Evolutionary conservation across 2,888 invertebrate genomes (phyloP), one percentile per base, ranked within the genome.

Genomic region (Danaus chrysippus): DNA sequence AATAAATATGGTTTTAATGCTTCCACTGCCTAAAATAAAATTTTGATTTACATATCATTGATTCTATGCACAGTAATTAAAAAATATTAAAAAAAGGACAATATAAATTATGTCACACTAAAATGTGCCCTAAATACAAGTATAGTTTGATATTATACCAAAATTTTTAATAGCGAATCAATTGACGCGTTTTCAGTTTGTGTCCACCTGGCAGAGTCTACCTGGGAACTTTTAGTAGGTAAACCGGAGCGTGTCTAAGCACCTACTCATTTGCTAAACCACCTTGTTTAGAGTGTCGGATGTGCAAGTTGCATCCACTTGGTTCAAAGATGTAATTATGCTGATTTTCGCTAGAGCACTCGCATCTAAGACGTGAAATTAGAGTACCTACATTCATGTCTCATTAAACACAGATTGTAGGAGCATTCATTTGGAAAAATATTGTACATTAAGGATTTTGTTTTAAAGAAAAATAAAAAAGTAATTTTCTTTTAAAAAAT

Each of bases 271-370:
- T 69, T 66, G 68, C 59, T 63, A 68, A 69, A 66, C 66, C 64
- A 58, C 66, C 66, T 61, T 64, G 61, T 59, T 58, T 61, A 23
- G 64, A 69, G 64, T 66, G 68, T 64, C 61, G 64, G 68, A 69
- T 68, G 69, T 67, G 61, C 67, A 63, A 68, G 67, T 63, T 63
- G 60, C 63, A 65, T 62, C 61, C 67, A 56, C 68, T 65, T 62
- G 65, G 60, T 60, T 63, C 65, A 67, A 68, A 68, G 68, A 68
- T 67, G 63, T 67, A 68, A 67, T 68, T 68, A 68, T 67, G 65
- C 67, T 63, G 67, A 68, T 68, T 68, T 65, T 63, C 55, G 46
- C 59, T 63, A 55, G 55, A 64, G 64, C 63, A 64, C 64, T 66
- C 59, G 54, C 64, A 56, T 56, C 66, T 54, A 64, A 65, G 65